Evolutionary conservation across 53 echinoderm and acorn worm species (phyloP).

Genomic region (Actinopyga echinites): DNA sequence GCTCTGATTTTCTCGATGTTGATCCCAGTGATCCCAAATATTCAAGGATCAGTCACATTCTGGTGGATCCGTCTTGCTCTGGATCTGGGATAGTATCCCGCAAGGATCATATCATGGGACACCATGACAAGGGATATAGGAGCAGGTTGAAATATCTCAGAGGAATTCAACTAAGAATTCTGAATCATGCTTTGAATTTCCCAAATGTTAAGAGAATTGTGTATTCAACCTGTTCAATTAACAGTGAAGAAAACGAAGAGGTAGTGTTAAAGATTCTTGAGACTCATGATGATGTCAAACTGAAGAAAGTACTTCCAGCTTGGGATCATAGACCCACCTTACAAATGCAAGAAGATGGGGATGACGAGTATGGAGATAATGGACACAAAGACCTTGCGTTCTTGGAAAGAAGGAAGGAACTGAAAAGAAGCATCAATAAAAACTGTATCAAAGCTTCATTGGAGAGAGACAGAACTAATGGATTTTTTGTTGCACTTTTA

Average conservation of each 20-base stretch:
- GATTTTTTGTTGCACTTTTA: slow-evolving; percentile 92
- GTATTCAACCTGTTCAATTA: slow-evolving; percentile 90
- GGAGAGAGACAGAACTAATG: slow-evolving; percentile 70
- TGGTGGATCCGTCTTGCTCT: slow-evolving; percentile 91
- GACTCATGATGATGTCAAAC: slow-evolving; percentile 50
- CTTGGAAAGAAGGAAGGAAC: not conserved
- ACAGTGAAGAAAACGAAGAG: slow-evolving; percentile 80
- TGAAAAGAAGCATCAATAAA: not conserved
- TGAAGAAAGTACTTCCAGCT: slow-evolving; percentile 53
- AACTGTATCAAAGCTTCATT: slow-evolving; percentile 72
- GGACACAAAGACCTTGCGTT: not conserved
- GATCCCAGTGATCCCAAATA: slow-evolving; percentile 61
- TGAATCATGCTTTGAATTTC: slow-evolving; percentile 81
- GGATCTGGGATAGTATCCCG: slow-evolving; percentile 87
- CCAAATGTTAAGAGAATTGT: slow-evolving; percentile 74
- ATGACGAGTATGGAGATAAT: not conserved
- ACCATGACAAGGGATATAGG: slow-evolving; percentile 29
- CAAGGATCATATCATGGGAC: slow-evolving; percentile 69
- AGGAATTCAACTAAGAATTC: slow-evolving; percentile 59
- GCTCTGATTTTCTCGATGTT: slow-evolving; percentile 71
- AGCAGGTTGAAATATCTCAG: slow-evolving; percentile 49
- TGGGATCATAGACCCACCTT: slow-evolving; percentile 71
- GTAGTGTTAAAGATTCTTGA: slow-evolving; percentile 70
- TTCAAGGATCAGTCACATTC: slow-evolving; percentile 65
- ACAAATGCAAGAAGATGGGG: not conserved